These are phyloP conservation scores for Noctua pronuba DNA, from an alignment of 2,888 invertebrate species.

Conservation along the genomic window DNA sequence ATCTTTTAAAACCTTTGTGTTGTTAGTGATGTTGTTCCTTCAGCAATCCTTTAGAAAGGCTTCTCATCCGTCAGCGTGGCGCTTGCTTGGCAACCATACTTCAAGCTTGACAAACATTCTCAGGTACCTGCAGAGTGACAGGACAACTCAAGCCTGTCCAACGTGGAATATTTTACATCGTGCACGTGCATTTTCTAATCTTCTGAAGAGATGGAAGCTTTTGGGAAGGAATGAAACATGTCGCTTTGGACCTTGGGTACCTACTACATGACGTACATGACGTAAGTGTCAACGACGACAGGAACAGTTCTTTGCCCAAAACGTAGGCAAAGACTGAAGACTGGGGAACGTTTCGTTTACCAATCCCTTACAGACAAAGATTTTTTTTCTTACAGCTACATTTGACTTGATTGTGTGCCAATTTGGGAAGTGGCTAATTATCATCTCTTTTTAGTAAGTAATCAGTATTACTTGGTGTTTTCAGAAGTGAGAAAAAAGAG, in stretches of 20 bases:
- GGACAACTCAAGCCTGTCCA: neutral
- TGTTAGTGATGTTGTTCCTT: neutral
- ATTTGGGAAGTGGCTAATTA: neutral
- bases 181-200: conserved; percentile 29
- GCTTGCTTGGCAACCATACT: conserved; percentile 12
- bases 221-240: neutral
- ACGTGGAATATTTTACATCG: conserved; percentile 35
- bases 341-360: neutral
- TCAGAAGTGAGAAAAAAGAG: no score
- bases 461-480: neutral
- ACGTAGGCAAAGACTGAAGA: neutral
- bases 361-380: neutral
- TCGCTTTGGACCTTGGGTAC: neutral
- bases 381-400: neutral
- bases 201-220: conserved; percentile 8
- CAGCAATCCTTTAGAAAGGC: conserved; percentile 30
- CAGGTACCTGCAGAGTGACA: conserved; percentile 6
- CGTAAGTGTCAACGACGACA: neutral
- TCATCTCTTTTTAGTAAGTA: neutral
- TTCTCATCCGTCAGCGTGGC: conserved; percentile 20
- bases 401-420: neutral
- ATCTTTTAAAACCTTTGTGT: conserved; percentile 29
- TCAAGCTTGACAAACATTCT: conserved; percentile 22
- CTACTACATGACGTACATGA: neutral
- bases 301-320: neutral